Percentiles rank a stretch among this genome's conserved stretches.
Evolutionary conservation across 1,140 invertebrate genomes (phyloP).

Genomic region (Drosophila nebulosa): DNA sequence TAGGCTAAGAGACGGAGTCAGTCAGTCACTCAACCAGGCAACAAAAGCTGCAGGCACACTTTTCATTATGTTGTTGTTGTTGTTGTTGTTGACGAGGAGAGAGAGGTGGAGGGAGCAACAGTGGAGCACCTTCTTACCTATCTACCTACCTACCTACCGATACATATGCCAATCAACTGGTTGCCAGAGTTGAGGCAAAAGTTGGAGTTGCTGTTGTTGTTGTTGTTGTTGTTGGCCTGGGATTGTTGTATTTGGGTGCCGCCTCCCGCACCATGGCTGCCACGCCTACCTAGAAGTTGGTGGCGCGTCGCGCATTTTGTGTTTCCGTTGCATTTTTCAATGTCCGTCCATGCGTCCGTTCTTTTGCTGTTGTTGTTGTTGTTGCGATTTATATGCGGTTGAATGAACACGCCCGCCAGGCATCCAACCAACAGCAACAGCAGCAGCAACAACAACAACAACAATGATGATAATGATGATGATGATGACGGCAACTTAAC

Average conservation of each 20-base stretch:
- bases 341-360: conserved; percentile 35
- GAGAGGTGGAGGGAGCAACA: not conserved
- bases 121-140: not conserved
- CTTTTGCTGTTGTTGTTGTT: conserved; percentile 33
- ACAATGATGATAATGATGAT: not conserved
- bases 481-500: conserved; percentile 41
- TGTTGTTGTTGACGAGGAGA: not conserved
- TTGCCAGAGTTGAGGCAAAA: conserved; percentile 48
- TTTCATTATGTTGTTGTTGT: not conserved
- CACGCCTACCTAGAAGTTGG: conserved; percentile 16
- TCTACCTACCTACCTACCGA: conserved; percentile 5
- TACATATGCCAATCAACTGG: conserved; percentile 67
- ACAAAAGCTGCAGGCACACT: conserved; percentile 56
- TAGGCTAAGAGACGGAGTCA: not conserved
- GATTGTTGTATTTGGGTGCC: conserved; percentile 35
- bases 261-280: conserved; percentile 12
- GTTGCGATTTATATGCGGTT: conserved; percentile 73
- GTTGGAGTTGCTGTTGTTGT: not conserved
- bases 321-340: conserved; percentile 65
- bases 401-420: conserved; percentile 68
- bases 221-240: conserved; percentile 18
- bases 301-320: conserved; percentile 40
- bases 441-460: not conserved
- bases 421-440: conserved; percentile 39
- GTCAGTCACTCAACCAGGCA: conserved; percentile 48